These are phyloP conservation scores for Portunus trituberculatus DNA, from an alignment of 1,140 invertebrate species.

Conservation along the genomic window DNA sequence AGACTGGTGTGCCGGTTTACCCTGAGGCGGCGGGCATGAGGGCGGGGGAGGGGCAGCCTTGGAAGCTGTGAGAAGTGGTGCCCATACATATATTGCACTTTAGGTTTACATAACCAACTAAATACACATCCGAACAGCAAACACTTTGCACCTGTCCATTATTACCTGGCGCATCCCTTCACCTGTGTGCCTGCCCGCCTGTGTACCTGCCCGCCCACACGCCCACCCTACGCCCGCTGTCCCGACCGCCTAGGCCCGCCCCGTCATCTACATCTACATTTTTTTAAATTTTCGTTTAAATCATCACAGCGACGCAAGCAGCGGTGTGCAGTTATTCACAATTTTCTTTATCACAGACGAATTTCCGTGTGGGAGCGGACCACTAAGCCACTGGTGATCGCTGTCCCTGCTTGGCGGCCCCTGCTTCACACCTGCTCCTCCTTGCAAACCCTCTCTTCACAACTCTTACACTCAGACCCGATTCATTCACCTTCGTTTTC, in stretches of 20 bases:
- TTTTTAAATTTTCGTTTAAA: background rate
- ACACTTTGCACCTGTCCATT: background rate
- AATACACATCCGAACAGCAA: background rate
- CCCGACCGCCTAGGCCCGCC: no score
- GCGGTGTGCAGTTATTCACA: background rate
- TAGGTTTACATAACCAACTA: background rate
- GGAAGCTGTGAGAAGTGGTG: background rate
- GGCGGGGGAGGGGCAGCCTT: background rate
- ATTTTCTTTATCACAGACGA: background rate
- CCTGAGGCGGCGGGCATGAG: background rate
- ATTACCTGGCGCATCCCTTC: background rate
- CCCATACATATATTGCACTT: background rate
- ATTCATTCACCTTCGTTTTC: no score
- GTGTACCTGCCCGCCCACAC: background rate
- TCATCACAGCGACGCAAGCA: no score
- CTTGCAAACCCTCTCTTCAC: no score
- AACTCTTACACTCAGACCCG: no score
- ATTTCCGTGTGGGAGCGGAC: background rate
- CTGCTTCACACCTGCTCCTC: no score
- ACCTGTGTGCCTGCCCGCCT: background rate
- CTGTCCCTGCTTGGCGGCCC: no score
- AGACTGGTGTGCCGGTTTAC: no score
- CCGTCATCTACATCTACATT: background rate
- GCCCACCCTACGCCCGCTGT: no score
- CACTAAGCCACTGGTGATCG: no score